Evolutionary conservation across 2,113 vertebrate species (phyloP), one percentile per base, ranked within the genome.

Genomic region (Leucopsar rothschildi): DNA sequence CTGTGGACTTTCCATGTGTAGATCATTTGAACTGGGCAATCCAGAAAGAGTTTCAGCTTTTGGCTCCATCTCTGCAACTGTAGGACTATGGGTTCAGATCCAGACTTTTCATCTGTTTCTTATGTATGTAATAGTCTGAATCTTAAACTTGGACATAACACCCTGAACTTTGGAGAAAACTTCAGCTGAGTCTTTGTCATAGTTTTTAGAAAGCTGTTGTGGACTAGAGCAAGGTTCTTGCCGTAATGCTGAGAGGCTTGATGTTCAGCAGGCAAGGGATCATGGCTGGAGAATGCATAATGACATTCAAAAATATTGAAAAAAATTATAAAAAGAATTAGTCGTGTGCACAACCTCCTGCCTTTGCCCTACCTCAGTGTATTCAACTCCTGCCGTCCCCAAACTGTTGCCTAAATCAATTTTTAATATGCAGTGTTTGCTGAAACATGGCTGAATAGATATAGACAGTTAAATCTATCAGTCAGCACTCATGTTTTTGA

Each of bases 101-200:
- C 93, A 97, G 92, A 75, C 68, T 93, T 90, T 78, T 91, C 64
- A 88, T 96, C 90, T 95, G 92, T 86, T 96, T 93, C 82, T 73
- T 88, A 83, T 90, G 79, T 68, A 90, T 2, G 17, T 81, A 92
- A 96, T 60, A 91, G 76, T 52, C 82, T 92, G 85, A 92, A 78
- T 93, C 82, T 83, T 92, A 92, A 69, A 88, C 78, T 82, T 95
- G 91, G 79, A 80, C 33, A 73, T 86, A 88, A 71, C 68, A 71
- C 68, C 29, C 75, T 69, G 50, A 84, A 77, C 87, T 92, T 93
- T 24, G 76, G 92, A 92, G 76, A 70, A 94, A 90, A 86, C 82
- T 86, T 20, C 37, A 81, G 24, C 17, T 82, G 56, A 24, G 35
- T 56, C 50, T 88, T 72, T 73, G 81, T 71, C 44, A 24, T 37